Conservation (phyloP, 2,797 vertebrate species). For the Pangasius mekongensis region DNA sequence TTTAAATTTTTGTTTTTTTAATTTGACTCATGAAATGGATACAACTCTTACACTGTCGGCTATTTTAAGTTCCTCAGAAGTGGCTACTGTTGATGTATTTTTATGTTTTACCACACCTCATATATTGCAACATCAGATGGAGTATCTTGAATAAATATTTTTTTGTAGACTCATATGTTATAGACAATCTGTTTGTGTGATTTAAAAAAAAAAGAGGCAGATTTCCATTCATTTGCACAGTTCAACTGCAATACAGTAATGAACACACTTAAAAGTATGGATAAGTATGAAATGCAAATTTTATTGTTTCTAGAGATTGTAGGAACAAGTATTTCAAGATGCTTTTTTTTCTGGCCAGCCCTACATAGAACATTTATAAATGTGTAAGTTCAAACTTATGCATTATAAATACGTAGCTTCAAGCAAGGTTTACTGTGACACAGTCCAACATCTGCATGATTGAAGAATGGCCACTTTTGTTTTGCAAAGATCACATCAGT, state of each 20-base stretch:
- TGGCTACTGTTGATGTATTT: neutral
- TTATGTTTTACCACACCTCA: neutral
- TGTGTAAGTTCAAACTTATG: neutral
- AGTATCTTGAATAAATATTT: neutral
- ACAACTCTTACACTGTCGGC: neutral
- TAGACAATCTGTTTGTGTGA: neutral
- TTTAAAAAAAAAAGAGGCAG: neutral
- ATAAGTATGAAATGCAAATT: neutral
- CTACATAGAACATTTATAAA: neutral
- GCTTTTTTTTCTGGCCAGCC: neutral
- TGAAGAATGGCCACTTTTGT: neutral
- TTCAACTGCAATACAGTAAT: neutral
- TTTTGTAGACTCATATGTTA: neutral
- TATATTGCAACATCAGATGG: neutral
- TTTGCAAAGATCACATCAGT: neutral
- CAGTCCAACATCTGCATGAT: neutral
- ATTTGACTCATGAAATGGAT: neutral
- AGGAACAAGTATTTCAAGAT: neutral
- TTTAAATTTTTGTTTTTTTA: neutral
- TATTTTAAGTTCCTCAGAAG: neutral
- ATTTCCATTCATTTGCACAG: neutral
- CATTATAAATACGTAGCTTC: neutral
- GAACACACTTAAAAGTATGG: neutral
- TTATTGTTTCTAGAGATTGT: neutral
- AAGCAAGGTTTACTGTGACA: neutral